Base-by-base conservation (phyloP, 2,797 vertebrate genomes). In the Hydrocynus forskahlii region DNA sequence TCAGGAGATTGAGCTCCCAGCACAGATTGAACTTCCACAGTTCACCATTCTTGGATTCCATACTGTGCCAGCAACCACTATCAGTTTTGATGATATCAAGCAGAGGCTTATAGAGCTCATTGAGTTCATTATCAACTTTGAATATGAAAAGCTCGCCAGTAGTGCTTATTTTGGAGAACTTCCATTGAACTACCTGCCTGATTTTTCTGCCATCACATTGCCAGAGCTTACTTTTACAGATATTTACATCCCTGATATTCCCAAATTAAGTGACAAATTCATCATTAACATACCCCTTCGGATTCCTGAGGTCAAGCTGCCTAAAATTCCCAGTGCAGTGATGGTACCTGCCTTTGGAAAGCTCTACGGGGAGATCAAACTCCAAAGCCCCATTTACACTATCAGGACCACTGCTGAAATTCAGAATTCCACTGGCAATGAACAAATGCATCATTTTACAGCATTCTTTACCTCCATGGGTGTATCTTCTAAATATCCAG, bases 341-440 rank as follows among this genome's bases (percentile, higher is more conserved):
- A 84, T 86, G 77, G 6, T 96, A 13, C 97, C 97, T 85, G 92
- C 94, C 68, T 96, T 99, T 88, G 98, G 97, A 81, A 98, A 96
- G 87, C 88, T 99, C 55, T 92, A 91, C 62, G 88, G 95, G 29
- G 87, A 93, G 88, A 89, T 98, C 81, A 96, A 82, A 92, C 82
- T 98, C n/a, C 88, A 86, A 0, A 95, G 95, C 88, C 97, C 98
- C 19, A 89, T 97, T 88, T 96, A 98, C 85, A 91, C 76, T 0
- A 57, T 97, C 29, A 95, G 92, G 72, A 94, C 93, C 16, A 89
- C 89, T 84, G 95, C 90, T 86, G 93, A 94, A 77, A 62, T 99
- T 83, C 88, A 90, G 67, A 99, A 98, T 82, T 83, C 91, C 64
- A 97, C 96, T 40, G 84, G 89, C 77, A 94, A 78, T 69, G 80